phyloP scores from a whole-genome alignment of 2,888 invertebrate genomes.

The Netelia melanura region DNA sequence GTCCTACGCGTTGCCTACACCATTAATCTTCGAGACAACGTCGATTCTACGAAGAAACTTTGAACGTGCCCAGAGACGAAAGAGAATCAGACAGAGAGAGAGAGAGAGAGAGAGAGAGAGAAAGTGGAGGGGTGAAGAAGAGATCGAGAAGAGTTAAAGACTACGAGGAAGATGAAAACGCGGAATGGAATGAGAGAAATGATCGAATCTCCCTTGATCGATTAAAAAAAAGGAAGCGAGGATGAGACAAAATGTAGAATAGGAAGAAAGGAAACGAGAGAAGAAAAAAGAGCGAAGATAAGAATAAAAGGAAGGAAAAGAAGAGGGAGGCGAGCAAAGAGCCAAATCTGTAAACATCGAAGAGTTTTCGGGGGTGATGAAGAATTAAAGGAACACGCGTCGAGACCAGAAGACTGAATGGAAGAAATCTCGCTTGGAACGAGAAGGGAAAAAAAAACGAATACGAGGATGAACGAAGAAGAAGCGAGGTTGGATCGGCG shows the following conservation, averaged over 20 bases:
- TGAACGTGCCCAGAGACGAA: slow-evolving; percentile 35
- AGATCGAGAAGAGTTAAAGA: neutral
- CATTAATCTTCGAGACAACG: slow-evolving; percentile 78
- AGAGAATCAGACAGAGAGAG: slow-evolving; percentile 23
- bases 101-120: slow-evolving; percentile 10
- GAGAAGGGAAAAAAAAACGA: too few relatives aligned
- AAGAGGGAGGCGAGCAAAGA: slow-evolving; percentile 1
- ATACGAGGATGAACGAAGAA: neutral
- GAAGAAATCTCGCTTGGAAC: slow-evolving; percentile 1
- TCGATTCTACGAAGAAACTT: slow-evolving; percentile 75
- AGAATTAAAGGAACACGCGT: neutral
- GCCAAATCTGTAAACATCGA: slow-evolving; percentile 11
- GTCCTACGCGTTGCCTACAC: slow-evolving; percentile 61
- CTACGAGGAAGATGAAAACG: neutral
- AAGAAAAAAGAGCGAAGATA: neutral
- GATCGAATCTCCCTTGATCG: neutral
- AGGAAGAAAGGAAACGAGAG: neutral
- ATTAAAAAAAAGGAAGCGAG: slow-evolving; percentile 5
- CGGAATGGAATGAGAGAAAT: neutral
- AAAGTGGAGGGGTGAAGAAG: slow-evolving; percentile 7
- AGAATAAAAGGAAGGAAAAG: neutral
- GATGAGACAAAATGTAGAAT: neutral
- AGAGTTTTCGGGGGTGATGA: neutral
- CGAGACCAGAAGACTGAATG: slow-evolving; percentile 31
- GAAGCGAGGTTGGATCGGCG: slow-evolving; percentile 18